Evolutionary conservation across 2,888 invertebrate species (phyloP), one percentile per base, ranked within the genome.

Genomic region (Pycnomerus fuliginosus): DNA sequence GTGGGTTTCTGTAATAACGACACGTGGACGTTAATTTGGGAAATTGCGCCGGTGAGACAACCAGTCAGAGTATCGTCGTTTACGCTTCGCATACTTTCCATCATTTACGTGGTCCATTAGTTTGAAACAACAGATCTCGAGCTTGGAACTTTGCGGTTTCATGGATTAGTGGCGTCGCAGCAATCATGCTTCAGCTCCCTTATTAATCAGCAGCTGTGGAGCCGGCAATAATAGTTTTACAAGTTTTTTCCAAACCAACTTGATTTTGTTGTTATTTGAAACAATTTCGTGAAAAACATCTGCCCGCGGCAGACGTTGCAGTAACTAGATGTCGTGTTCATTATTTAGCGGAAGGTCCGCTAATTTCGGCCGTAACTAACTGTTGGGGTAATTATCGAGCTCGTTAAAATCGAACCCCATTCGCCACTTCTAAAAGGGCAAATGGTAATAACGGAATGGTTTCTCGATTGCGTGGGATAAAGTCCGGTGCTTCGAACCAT

Each of bases 71-170:
- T n/a, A n/a, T n/a, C n/a, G n/a, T n/a, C n/a, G n/a, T n/a, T n/a
- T 30, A 39, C 22, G 33, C 33, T 36, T 54, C 46, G 45, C 44
- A 49, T 28, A 44, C 34, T n/a, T n/a, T 30, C 42, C 28, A 41
- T 31, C 48, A 38, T 59, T 58, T 57, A 53, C 42, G 50, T 52
- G 60, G 55, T 59, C 55, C 56, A 60, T 60, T 61, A 59, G 58
- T 51, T 50, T 49, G 44, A 57, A 53, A 60, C 60, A 60, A 61
- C 58, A 55, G 52, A 54, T 39, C 46, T 32, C 35, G 23, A 28
- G 33, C 22, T 37, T 35, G 35, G 41, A 41, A 51, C 50, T 52
- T 41, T 58, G 59, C 46, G 61, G 61, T 58, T 58, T 58, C 49
- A 56, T 55, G 58, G 55, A 27, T 46, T 32, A 51, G 28, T 50